Conservation (phyloP, 2,113 vertebrate species). For the Eulemur rufifrons region DNA sequence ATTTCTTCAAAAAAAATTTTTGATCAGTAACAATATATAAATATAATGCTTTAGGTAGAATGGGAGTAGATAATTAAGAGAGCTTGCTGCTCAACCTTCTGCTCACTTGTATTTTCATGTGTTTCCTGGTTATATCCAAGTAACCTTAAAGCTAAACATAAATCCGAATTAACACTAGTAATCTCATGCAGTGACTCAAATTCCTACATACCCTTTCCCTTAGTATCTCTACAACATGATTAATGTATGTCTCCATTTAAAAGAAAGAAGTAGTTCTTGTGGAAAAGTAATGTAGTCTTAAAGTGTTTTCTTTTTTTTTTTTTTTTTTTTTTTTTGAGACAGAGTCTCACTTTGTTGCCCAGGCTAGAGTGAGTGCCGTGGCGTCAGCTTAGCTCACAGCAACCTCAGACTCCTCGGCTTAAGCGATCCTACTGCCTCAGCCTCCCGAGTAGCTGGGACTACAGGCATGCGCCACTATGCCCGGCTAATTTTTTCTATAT, state of each 20-base stretch:
- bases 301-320: neutral
- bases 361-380: too few species aligned
- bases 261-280: neutral
- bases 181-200: neutral
- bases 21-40: neutral
- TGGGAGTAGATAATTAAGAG: neutral
- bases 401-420: too few species aligned
- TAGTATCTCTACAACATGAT: neutral
- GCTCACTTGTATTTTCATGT: neutral
- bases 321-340: too few species aligned
- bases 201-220: neutral
- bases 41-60: neutral
- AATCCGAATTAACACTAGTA: neutral
- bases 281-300: neutral
- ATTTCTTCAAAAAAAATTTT: neutral
- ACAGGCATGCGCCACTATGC: too few species aligned
- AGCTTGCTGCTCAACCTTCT: neutral
- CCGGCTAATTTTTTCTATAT: too few species aligned
- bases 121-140: neutral
- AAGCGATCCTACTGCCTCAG: too few species aligned
- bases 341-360: too few species aligned
- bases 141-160: neutral
- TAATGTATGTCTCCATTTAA: neutral
- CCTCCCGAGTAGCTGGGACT: too few species aligned
- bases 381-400: too few species aligned